Evolutionary conservation across 2,888 invertebrate species (phyloP).

Genomic region (Apeira syringaria): DNA sequence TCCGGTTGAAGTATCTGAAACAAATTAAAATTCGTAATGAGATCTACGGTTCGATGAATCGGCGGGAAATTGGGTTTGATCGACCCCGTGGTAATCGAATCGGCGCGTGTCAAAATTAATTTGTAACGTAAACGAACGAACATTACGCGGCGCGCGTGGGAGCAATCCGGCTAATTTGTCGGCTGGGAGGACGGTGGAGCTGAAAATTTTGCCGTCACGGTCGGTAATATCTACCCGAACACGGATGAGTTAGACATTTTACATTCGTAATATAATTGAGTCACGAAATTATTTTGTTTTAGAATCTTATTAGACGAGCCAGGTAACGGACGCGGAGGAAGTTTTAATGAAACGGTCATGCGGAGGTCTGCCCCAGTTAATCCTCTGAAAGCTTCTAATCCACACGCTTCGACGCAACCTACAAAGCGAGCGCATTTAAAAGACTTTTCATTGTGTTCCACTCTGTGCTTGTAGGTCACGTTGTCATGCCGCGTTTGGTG

Average conservation of each 20-base stretch:
- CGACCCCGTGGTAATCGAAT: conserved; percentile 49
- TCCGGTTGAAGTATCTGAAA: conserved; percentile 65
- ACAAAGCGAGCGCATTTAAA: conserved; percentile 39
- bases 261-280: conserved; percentile 39
- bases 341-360: conserved; percentile 66
- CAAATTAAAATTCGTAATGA: conserved; percentile 60
- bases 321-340: conserved; percentile 40
- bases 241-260: conserved; percentile 31
- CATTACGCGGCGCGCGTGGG: conserved; percentile 16
- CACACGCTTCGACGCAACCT: conserved; percentile 46
- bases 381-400: conserved; percentile 69
- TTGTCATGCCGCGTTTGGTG: conserved; percentile 5
- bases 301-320: conserved; percentile 48
- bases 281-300: conserved; percentile 56
- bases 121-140: conserved; percentile 36
- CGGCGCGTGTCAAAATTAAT: conserved; percentile 47
- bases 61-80: conserved; percentile 50
- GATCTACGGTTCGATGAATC: conserved; percentile 40
- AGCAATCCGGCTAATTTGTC: conserved; percentile 21
- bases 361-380: conserved; percentile 58
- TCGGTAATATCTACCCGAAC: conserved; percentile 17
- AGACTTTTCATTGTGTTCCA: conserved; percentile 37
- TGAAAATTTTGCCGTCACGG: conserved; percentile 16
- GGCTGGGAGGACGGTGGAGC: conserved; percentile 15
- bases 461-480: conserved; percentile 15